These are phyloP conservation scores for Cartodere bifasciata DNA, from an alignment of 2,888 invertebrate species.

Conservation along the genomic window DNA sequence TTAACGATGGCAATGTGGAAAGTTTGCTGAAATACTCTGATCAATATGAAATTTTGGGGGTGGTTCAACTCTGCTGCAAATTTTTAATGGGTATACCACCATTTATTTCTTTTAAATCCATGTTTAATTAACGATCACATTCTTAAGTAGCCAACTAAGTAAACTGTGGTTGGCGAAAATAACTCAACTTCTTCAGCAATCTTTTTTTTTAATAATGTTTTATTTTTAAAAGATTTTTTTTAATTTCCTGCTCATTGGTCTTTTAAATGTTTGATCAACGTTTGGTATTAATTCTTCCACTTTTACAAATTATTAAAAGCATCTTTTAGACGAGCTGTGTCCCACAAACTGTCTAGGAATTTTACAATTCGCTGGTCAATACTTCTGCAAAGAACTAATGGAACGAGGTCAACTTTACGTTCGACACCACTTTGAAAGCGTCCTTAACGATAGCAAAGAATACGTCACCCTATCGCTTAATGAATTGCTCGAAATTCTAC, in stretches of 20 bases:
- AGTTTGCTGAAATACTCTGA: slow-evolving; percentile 57
- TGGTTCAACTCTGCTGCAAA: slow-evolving; percentile 56
- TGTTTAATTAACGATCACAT: background rate
- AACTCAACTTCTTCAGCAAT: no score
- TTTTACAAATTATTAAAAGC: no score
- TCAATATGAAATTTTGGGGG: slow-evolving; percentile 58
- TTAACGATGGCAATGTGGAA: slow-evolving; percentile 56
- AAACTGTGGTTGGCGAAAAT: no score
- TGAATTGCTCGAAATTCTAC: slow-evolving; percentile 50
- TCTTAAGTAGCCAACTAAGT: no score
- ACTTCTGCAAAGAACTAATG: slow-evolving; percentile 55
- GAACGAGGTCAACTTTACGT: slow-evolving; percentile 39
- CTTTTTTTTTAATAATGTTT: no score
- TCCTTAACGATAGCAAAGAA: slow-evolving; percentile 50
- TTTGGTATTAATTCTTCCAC: no score
- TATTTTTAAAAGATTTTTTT: no score
- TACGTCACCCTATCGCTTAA: slow-evolving; percentile 46
- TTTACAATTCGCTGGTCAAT: slow-evolving; percentile 54
- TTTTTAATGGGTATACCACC: slow-evolving; percentile 38
- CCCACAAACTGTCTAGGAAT: slow-evolving; percentile 61
- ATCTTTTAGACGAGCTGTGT: slow-evolving; percentile 39
- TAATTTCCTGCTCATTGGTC: no score
- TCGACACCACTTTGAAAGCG: slow-evolving; percentile 26
- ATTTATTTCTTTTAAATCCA: slow-evolving; percentile 1
- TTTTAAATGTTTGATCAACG: no score